These are phyloP conservation scores for Halictus ligatus DNA, from an alignment of 2,888 invertebrate species.

Conservation along the genomic window DNA sequence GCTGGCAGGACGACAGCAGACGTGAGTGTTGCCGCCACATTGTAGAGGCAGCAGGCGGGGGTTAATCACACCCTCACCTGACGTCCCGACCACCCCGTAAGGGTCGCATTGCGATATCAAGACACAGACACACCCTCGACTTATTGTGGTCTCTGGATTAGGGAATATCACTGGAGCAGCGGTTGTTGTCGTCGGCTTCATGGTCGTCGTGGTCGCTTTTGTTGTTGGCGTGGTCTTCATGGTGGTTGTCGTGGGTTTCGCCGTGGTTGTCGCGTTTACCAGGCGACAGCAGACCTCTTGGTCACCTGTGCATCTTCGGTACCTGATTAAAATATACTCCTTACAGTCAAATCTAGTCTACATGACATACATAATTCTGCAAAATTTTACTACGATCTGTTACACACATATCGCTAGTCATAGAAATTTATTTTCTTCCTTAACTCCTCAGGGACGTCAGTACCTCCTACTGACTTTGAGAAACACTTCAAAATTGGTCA, in stretches of 20 bases:
- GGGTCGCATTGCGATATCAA: slow-evolving; percentile 72
- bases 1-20: slow-evolving; percentile 73
- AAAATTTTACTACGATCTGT: not conserved
- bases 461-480: too few relatives aligned
- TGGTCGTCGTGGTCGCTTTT: slow-evolving; percentile 38
- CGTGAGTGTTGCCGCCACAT: slow-evolving; percentile 65
- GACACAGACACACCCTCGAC: slow-evolving; percentile 74
- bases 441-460: too few relatives aligned
- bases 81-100: slow-evolving; percentile 65
- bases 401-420: too few relatives aligned
- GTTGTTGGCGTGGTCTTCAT: slow-evolving; percentile 46
- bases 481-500: too few relatives aligned
- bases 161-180: slow-evolving; percentile 61
- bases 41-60: slow-evolving; percentile 68
- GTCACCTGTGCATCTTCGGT: slow-evolving; percentile 83
- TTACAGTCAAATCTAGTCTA: too few relatives aligned
- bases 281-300: slow-evolving; percentile 85
- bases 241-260: slow-evolving; percentile 30
- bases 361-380: not conserved
- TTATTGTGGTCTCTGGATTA: slow-evolving; percentile 14
- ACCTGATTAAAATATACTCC: slow-evolving; percentile 45
- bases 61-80: slow-evolving; percentile 74
- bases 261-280: slow-evolving; percentile 47
- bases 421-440: too few relatives aligned
- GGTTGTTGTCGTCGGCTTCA: slow-evolving; percentile 57